Evolutionary conservation across 2,888 invertebrate genomes (phyloP).

Genomic region (Polia nebulosa): DNA sequence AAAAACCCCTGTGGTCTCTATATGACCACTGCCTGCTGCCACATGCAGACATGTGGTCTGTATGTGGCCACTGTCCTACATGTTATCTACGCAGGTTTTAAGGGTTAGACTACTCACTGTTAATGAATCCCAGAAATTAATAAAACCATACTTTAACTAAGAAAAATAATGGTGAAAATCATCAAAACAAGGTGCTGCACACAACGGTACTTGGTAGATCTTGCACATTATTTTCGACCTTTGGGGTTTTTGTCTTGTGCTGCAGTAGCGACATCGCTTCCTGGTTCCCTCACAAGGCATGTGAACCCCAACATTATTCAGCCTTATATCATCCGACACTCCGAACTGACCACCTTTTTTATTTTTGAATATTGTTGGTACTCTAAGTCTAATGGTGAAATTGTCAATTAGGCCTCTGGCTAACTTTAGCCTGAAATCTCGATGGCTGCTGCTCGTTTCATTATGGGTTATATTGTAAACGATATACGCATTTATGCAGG

Average conservation of each 20-base stretch:
- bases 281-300: conserved; percentile 30
- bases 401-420: conserved; percentile 33
- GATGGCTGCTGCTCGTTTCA: conserved; percentile 35
- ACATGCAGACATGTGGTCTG: conserved; percentile 12
- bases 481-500: conserved; percentile 41
- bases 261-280: conserved; percentile 39
- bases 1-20: conserved; percentile 17
- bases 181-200: conserved; percentile 26
- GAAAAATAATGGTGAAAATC: conserved; percentile 19
- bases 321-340: conserved; percentile 31
- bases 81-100: conserved; percentile 6
- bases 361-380: conserved; percentile 23
- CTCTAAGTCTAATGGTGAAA: conserved; percentile 29
- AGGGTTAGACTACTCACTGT: conserved; percentile 16
- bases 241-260: conserved; percentile 37
- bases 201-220: conserved; percentile 34
- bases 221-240: conserved; percentile 33
- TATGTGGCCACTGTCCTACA: conserved; percentile 21
- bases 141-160: conserved; percentile 7
- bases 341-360: conserved; percentile 40
- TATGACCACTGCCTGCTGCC: conserved; percentile 14
- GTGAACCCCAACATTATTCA: conserved; percentile 35
- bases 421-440: conserved; percentile 29
- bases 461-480: conserved; percentile 29
- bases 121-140: conserved; percentile 13